A percentile compares a stretch with the other conserved stretches of the same genome.
Evolutionary conservation across 2,797 vertebrate species (phyloP).

Genomic region (Tragopan temminckii): DNA sequence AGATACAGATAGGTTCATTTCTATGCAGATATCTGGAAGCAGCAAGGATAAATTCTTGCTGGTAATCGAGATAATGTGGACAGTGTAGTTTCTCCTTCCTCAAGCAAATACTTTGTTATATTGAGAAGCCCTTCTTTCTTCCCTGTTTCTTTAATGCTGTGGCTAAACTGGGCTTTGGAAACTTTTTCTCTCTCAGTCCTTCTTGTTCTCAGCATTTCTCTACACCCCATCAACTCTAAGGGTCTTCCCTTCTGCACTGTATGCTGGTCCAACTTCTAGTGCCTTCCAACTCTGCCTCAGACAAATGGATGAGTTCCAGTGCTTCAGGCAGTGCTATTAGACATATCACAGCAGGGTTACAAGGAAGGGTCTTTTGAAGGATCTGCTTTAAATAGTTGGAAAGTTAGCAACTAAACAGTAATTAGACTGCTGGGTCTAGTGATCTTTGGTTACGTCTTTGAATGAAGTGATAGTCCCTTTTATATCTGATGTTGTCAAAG

Average conservation of each 20-base stretch:
- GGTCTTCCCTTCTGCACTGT: not conserved
- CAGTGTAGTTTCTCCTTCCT: not conserved
- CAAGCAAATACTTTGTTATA: not conserved
- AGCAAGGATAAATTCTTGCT: not conserved
- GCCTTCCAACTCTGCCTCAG: not conserved
- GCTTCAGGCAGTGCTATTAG: not conserved
- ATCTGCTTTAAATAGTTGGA: not conserved
- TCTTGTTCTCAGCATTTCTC: not conserved
- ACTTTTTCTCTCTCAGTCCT: not conserved
- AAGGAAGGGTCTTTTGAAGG: not conserved
- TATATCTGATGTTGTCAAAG: not conserved
- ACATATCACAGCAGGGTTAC: rapidly evolving
- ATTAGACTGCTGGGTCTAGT: not conserved
- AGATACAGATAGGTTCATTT: not conserved
- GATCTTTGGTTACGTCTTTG: not conserved
- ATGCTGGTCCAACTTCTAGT: not conserved
- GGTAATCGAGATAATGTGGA: not conserved
- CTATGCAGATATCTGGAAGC: not conserved
- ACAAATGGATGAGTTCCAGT: not conserved
- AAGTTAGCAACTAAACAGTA: not conserved
- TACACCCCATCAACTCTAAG: not conserved
- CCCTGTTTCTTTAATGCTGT: not conserved
- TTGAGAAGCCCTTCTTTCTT: not conserved
- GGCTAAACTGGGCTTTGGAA: not conserved
- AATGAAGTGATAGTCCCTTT: not conserved